Evolutionary conservation across 2,797 vertebrate genomes (phyloP).

Genomic region (Myotis daubentonii): DNA sequence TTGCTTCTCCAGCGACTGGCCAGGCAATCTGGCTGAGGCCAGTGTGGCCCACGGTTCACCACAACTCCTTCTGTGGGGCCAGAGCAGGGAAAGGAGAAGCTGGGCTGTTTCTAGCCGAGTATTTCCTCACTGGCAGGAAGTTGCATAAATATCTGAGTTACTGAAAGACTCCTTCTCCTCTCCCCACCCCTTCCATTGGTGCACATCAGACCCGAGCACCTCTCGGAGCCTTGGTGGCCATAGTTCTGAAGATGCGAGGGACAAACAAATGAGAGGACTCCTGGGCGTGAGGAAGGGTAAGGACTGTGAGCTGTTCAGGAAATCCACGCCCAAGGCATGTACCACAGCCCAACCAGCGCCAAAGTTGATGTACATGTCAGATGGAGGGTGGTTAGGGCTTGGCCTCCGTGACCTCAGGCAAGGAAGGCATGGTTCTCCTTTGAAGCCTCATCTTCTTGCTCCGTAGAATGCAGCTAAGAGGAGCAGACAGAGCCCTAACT

Average conservation of each 20-base stretch:
- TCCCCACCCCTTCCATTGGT: constrained; percentile 12
- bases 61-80: constrained; percentile 34
- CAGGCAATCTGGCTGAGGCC: background rate
- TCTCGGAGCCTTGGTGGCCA: background rate
- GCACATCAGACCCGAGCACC: background rate
- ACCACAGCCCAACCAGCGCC: background rate
- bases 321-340: background rate
- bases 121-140: constrained; percentile 82
- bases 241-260: background rate
- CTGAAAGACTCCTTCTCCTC: background rate
- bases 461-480: background rate
- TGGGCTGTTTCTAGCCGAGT: background rate
- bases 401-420: background rate
- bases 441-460: background rate
- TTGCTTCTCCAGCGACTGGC: background rate
- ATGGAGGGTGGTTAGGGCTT: background rate
- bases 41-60: background rate
- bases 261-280: background rate
- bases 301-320: background rate
- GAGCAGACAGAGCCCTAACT: background rate
- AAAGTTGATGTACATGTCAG: background rate
- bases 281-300: background rate
- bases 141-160: constrained; percentile 51
- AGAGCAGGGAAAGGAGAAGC: constrained; percentile 69
- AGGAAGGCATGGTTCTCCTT: background rate